Evolutionary conservation across 1,140 invertebrate species (phyloP), one percentile per base, ranked within the genome.

Genomic region (Leptestheria dahalacensis): DNA sequence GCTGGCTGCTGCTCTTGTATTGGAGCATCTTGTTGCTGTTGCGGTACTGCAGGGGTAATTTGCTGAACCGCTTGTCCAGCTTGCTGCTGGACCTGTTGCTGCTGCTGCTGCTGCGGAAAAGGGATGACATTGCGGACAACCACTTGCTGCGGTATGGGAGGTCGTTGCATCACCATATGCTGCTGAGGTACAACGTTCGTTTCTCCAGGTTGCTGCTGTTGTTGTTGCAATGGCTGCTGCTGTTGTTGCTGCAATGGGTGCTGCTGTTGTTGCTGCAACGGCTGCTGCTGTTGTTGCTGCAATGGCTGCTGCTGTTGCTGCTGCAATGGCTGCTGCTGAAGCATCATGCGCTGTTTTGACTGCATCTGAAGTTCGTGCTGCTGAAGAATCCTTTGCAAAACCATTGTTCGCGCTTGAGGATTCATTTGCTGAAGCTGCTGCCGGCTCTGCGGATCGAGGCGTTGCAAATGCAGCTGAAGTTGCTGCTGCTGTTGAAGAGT

Each of bases 231-330:
- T 21, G 63, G 62, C 55, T 57, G 62, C n/a, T 48, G 60, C 3
- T 63, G 62, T 56, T 66, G 61, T 33, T 61, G 63, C 63, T 68
- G 67, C 60, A 58, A 61, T 52, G 68, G 68, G 28, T 62, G 57
- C 48, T 65, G 64, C 23, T 61, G 61, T 46, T 53, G 63, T 55
- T 62, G 59, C 48, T 63, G 68, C 29, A 58, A 62, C 50, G 65
- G 65, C 46, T 58, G 61, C 51, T 66, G 63, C 52, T 62, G 64
- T 24, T 61, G 57, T 29, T 48, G 51, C 26, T 57, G 55, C 20
- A 66, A 63, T 47, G 65, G 57, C 24, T 58, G 51, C 48, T 51
- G 62, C 46, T 67, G 66, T 28, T 62, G 65, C 15, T 47, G 62
- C 49, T 66, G 63, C 47, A 66, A 62, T 46, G 63, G 57, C 47